Percentiles rank a stretch among this genome's conserved stretches.
Evolutionary conservation across 2,113 vertebrate species (phyloP).

Genomic region (Ictidomys tridecemlineatus): DNA sequence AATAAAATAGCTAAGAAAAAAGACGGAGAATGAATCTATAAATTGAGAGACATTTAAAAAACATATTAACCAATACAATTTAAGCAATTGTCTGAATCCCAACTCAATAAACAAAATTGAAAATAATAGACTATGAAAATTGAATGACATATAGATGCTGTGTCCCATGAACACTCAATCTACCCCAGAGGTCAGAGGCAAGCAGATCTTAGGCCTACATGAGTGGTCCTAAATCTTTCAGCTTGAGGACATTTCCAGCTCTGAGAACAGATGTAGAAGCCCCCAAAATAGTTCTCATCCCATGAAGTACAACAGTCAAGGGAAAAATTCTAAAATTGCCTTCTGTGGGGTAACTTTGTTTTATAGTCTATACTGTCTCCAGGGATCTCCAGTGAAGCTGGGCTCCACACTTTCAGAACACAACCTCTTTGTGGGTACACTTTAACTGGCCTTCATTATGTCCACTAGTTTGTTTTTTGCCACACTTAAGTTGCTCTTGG

Average conservation of each 20-base stretch:
- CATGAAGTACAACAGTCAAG: neutral
- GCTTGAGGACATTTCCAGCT: neutral
- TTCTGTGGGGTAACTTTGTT: neutral
- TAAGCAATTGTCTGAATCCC: neutral
- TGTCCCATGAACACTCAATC: neutral
- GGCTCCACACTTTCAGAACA: accelerated
- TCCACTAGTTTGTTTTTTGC: neutral
- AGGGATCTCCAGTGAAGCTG: neutral
- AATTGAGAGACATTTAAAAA: neutral
- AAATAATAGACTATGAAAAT: neutral
- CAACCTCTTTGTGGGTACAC: neutral
- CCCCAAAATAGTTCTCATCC: neutral
- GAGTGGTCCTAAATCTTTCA: neutral
- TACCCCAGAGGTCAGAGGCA: neutral
- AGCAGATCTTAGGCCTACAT: neutral
- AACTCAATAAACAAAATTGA: neutral
- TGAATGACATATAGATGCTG: neutral
- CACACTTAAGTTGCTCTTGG: neutral
- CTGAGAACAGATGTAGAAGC: neutral
- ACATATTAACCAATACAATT: neutral
- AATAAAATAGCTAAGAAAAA: neutral
- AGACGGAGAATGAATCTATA: neutral
- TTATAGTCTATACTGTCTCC: neutral
- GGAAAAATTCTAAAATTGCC: neutral
- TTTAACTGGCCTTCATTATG: neutral